Evolutionary conservation across 1,140 invertebrate species (phyloP), one percentile per base, ranked within the genome.

Genomic region (Rhyzopertha dominica): DNA sequence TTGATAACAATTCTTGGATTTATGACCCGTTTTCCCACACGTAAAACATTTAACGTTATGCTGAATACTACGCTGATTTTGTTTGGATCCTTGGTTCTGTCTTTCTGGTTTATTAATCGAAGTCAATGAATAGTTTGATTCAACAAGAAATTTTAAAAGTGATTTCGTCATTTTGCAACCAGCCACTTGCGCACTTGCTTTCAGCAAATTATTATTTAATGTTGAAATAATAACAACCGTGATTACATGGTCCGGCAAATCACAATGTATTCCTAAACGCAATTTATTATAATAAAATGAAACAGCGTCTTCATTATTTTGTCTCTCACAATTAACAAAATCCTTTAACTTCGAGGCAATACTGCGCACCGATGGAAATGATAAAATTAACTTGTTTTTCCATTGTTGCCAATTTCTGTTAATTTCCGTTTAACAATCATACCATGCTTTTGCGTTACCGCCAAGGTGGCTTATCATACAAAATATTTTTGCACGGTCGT

Each of bases 291-390:
- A 14, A 32, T 32, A 32, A 32, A 32, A 32, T 5, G 30, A 8
- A 8, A 32, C 13, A 8, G 16, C 30, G 16, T 32, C 30, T 32
- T 32, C 7, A 14, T 32, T 32, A 8, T 9, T 7, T 32, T 32
- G 7, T 14, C 30, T 32, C 16, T 32, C 30, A 32, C 16, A n/a
- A 14, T 32, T 32, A n/a, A 32, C 30, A 14, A 32, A 32, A n/a
- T 32, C 30, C 16, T 32, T 32, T n/a, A n/a, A n/a, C n/a, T n/a
- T n/a, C n/a, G n/a, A n/a, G n/a, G n/a, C n/a, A n/a, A n/a, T n/a
- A n/a, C n/a, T n/a, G n/a, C n/a, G n/a, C n/a, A n/a, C n/a, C n/a
- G n/a, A n/a, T n/a, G n/a, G n/a, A n/a, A n/a, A n/a, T n/a, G n/a
- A n/a, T n/a, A n/a, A n/a, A n/a, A n/a, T n/a, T n/a, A n/a, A n/a